Conservation (phyloP, 1,140 invertebrate species). For the Lepeophtheirus salmonis region DNA sequence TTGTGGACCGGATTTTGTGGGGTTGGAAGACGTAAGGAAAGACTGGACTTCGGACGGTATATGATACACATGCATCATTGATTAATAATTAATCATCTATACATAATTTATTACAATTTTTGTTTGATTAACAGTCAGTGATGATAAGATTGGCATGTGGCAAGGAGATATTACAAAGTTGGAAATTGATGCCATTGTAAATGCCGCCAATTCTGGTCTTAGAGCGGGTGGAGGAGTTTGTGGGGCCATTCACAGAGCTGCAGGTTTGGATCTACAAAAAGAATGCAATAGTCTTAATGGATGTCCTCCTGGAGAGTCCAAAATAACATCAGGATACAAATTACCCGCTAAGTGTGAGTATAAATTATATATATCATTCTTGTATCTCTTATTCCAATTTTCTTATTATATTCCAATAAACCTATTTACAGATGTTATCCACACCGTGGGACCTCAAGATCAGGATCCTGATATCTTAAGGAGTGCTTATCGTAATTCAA, state of each 20-base stretch:
- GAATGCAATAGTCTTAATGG: constrained; percentile 52
- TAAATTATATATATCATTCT: constrained; percentile 5
- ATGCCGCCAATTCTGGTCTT: constrained; percentile 64
- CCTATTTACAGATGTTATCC: constrained; percentile 42
- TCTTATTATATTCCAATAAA: background rate
- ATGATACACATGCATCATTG: background rate
- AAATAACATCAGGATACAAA: constrained; percentile 54
- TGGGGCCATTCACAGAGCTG: constrained; percentile 60
- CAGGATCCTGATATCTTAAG: constrained; percentile 42
- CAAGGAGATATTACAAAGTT: constrained; percentile 64
- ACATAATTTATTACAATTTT: too few species aligned
- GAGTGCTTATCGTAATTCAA: constrained; percentile 46
- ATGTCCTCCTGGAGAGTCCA: constrained; percentile 55
- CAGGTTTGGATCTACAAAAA: constrained; percentile 40
- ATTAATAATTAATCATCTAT: too few species aligned
- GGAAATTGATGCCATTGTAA: constrained; percentile 74
- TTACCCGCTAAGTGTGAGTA: constrained; percentile 47
- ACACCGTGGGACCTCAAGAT: constrained; percentile 58
- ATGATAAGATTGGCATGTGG: constrained; percentile 21
- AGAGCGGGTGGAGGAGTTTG: constrained; percentile 70
- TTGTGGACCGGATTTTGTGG: background rate
- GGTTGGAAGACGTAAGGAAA: background rate
- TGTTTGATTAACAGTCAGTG: too few species aligned
- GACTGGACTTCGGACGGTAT: background rate
- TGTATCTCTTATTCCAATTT: background rate